These are phyloP conservation scores for Anthopleura sola DNA, from an alignment of 64 coral and sea anemone genomes.

Conservation along the genomic window DNA sequence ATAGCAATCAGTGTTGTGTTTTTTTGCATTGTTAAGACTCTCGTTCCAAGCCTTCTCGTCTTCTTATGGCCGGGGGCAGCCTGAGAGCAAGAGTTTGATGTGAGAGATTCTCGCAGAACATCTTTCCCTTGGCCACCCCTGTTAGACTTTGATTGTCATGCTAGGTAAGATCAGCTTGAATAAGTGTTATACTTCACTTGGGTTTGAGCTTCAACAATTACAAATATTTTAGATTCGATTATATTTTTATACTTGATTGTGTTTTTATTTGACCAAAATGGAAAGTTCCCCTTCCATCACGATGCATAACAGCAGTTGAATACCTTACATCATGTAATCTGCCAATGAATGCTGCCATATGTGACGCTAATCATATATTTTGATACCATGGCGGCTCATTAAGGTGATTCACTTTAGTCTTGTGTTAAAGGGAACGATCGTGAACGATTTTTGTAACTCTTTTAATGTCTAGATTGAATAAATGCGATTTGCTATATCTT, in stretches of 20 bases:
- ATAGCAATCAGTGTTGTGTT: background rate
- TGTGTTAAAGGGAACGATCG: background rate
- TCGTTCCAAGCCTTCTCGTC: background rate
- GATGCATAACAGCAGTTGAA: background rate
- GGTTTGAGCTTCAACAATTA: background rate
- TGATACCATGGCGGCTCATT: background rate
- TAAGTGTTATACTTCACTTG: background rate
- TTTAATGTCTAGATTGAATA: background rate
- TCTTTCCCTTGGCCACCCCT: background rate
- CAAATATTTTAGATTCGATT: background rate
- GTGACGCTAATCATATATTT: background rate
- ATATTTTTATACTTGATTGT: background rate
- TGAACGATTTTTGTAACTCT: background rate
- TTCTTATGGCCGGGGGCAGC: background rate
- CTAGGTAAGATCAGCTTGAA: background rate
- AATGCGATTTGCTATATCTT: slow-evolving; percentile 5
- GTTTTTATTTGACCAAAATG: background rate
- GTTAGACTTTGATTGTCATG: background rate
- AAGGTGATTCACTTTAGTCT: background rate
- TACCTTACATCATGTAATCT: background rate
- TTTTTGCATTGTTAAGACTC: background rate
- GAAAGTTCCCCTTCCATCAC: background rate
- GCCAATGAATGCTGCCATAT: background rate
- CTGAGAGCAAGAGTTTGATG: background rate
- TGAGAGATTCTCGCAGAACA: background rate